Evolutionary conservation across 1,140 invertebrate species (phyloP), one percentile per base, ranked within the genome.

Genomic region (Drosophila mauritiana): DNA sequence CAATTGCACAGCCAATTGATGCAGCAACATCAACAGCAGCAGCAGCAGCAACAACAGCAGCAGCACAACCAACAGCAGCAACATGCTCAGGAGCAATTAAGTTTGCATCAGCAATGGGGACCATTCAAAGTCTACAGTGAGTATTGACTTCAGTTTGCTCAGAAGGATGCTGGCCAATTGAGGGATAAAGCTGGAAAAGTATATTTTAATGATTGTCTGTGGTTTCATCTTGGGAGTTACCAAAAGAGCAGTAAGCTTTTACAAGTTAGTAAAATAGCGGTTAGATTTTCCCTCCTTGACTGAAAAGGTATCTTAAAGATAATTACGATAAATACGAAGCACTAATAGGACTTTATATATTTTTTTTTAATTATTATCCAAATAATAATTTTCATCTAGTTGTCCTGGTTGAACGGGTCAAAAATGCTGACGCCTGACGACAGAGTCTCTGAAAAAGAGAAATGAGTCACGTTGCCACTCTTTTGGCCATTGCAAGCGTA

Each of bases 111-210:
- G 78, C 89, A 91, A 40, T 91, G 90, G 84, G 91, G 91, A 78
- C 91, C 92, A 62, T 92, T 95, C 90, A 95, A 95, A 94, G 94
- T 94, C 83, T 95, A 95, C 92, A 95, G 94, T 95, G 92, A 95
- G 94, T 94, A 86, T 80, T 82, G 82, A 68, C 59, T 73, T 49
- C 39, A 40, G n/a, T 56, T 55, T 39, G 56, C 37, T 45, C 20
- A 20, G 13, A 8, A n/a, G 54, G 27, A 56, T n/a, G 27, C 51
- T n/a, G 22, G 17, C 12, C 12, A 57, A 31, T 37, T 10, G 17
- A 20, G 53, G 4, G 17, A 40, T 22, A 31, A 27, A 13, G 37
- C 39, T n/a, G 2, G 11, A 52, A 25, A 34, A 52, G 49, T 36
- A 42, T 68, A n/a, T 36, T 36, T 68, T 36, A 68, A 56, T 22